Evolutionary conservation across 2,888 invertebrate genomes (phyloP).

Genomic region (Tyria jacobaeae): DNA sequence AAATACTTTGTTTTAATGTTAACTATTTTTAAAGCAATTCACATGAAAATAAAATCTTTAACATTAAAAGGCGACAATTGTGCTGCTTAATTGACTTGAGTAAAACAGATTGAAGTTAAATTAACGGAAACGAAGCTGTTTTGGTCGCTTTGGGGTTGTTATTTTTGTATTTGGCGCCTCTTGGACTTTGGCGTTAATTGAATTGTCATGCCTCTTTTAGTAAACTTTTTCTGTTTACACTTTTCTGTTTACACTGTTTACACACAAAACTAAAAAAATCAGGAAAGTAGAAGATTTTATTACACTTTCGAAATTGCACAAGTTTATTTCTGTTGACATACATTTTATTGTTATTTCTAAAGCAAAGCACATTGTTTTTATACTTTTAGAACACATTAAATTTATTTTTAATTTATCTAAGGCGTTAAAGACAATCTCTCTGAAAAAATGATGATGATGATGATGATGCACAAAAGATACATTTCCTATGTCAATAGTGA

Average conservation of each 20-base stretch:
- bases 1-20: not conserved
- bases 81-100: constrained; percentile 25
- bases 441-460: too few relatives aligned
- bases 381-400: not conserved
- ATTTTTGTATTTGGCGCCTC: constrained; percentile 28
- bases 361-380: not conserved
- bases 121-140: constrained; percentile 32
- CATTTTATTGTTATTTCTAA: not conserved
- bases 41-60: not conserved
- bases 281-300: not conserved
- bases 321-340: not conserved
- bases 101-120: constrained; percentile 42
- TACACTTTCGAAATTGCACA: not conserved
- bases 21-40: not conserved
- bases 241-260: constrained; percentile 10
- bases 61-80: constrained; percentile 14
- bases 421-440: too few relatives aligned
- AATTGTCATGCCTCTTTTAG: constrained; percentile 14
- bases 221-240: constrained; percentile 20
- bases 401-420: not conserved
- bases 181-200: constrained; percentile 17
- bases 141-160: constrained; percentile 19
- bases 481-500: too few relatives aligned
- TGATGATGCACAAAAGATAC: too few relatives aligned
- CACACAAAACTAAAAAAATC: not conserved